Evolutionary conservation across 2,888 invertebrate genomes (phyloP).

Genomic region (Agapostemon virescens): DNA sequence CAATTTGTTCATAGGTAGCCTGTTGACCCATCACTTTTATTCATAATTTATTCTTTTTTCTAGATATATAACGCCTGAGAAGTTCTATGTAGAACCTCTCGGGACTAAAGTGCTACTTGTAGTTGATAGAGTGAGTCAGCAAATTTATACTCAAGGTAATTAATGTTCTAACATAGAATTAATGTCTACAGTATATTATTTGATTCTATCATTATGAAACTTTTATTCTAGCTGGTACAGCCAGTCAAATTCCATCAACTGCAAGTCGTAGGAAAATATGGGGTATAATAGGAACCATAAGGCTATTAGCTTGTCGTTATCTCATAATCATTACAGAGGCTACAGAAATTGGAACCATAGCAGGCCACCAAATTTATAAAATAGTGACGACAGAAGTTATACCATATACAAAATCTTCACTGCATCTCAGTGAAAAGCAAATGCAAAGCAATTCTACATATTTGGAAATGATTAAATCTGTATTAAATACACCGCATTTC

Average conservation of each 20-base stretch:
- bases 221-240: slow-evolving; percentile 73
- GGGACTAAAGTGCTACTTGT: slow-evolving; percentile 88
- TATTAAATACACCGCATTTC: slow-evolving; percentile 91
- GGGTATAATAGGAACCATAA: slow-evolving; percentile 93
- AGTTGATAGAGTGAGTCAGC: slow-evolving; percentile 91
- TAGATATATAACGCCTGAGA: slow-evolving; percentile 93
- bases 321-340: slow-evolving; percentile 93
- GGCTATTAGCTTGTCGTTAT: slow-evolving; percentile 92
- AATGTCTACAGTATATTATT: neutral
- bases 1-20: neutral
- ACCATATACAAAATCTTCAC: slow-evolving; percentile 91
- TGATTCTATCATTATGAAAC: neutral
- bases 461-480: slow-evolving; percentile 90
- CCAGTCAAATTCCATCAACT: slow-evolving; percentile 84
- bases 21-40: neutral
- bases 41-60: neutral
- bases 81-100: slow-evolving; percentile 92
- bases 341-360: slow-evolving; percentile 89
- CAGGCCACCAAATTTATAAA: slow-evolving; percentile 90
- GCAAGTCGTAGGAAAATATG: slow-evolving; percentile 87
- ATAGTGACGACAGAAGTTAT: slow-evolving; percentile 90
- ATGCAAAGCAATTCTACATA: slow-evolving; percentile 92
- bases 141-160: slow-evolving; percentile 87
- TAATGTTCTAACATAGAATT: neutral
- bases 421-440: slow-evolving; percentile 92